Conservation (phyloP, 2,888 invertebrate species). For the Drosophila cracens region DNA sequence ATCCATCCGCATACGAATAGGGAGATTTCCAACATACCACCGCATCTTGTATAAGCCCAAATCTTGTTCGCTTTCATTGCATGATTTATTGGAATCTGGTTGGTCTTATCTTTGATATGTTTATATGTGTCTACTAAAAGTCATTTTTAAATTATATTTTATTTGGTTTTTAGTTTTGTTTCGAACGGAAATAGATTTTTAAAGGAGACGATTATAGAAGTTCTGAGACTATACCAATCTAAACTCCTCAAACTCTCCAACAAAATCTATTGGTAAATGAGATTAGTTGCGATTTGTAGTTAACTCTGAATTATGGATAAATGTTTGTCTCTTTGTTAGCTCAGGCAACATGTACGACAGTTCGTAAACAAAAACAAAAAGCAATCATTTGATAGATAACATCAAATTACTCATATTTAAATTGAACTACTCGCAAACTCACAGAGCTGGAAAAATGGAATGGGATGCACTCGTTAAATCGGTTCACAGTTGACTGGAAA, state of each 20-base stretch:
- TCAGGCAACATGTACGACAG: not conserved
- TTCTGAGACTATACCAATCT: not conserved
- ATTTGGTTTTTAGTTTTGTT: not conserved
- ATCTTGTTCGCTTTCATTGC: slow-evolving; percentile 22
- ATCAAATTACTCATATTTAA: slow-evolving; percentile 18
- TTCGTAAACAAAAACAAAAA: not conserved
- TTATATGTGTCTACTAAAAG: not conserved
- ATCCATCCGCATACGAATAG: slow-evolving; percentile 71
- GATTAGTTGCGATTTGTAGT: not conserved
- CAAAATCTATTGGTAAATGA: not conserved
- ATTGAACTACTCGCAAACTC: slow-evolving; percentile 6
- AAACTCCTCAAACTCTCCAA: not conserved
- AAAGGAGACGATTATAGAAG: not conserved
- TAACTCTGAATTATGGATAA: not conserved
- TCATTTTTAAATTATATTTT: not conserved
- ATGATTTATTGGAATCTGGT: slow-evolving; percentile 33
- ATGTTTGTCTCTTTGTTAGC: not conserved
- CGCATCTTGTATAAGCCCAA: slow-evolving; percentile 24
- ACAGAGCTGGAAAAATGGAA: slow-evolving; percentile 36
- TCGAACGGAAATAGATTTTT: not conserved
- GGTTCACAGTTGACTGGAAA: slow-evolving; percentile 48
- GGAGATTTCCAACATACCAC: slow-evolving; percentile 60
- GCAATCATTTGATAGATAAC: slow-evolving; percentile 26
- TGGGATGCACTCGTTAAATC: slow-evolving; percentile 39
- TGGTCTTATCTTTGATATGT: not conserved